A percentile compares a stretch with the other conserved stretches of the same genome.
Evolutionary conservation across 2,888 invertebrate species (phyloP).

Genomic region (Arrhopalites spinosus): DNA sequence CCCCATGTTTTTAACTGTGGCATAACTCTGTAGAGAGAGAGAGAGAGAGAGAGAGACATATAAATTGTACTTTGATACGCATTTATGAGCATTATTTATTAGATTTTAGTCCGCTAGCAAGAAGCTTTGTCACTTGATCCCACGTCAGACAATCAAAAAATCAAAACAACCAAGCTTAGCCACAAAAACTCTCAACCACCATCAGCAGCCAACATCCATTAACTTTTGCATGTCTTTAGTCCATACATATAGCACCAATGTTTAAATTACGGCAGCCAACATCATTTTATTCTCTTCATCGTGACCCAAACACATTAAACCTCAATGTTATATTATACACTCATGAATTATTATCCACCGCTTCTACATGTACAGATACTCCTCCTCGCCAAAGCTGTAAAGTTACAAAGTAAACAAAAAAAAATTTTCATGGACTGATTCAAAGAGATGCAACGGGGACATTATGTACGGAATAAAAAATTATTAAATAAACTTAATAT

Average conservation of each 20-base stretch:
- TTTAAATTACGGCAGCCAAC: not conserved
- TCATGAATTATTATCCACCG: no score
- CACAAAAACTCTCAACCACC: not conserved
- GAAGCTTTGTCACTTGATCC: conserved; percentile 40
- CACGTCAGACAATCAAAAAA: conserved; percentile 40
- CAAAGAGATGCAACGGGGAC: not conserved
- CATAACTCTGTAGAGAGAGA: not conserved
- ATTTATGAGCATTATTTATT: conserved; percentile 42
- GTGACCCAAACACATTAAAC: not conserved
- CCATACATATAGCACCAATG: not conserved
- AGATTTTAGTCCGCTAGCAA: conserved; percentile 34
- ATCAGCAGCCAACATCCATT: not conserved
- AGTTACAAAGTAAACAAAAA: not conserved
- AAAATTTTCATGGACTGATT: not conserved
- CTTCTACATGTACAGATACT: no score
- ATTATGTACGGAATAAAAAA: not conserved
- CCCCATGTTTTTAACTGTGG: not conserved
- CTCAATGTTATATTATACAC: not conserved
- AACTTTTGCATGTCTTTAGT: not conserved
- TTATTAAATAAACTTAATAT: not conserved
- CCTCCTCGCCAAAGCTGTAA: no score
- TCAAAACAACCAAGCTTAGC: conserved; percentile 36
- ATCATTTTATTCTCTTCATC: not conserved
- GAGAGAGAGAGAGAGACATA: not conserved
- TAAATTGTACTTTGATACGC: conserved; percentile 33